Base-by-base conservation (phyloP, 2,888 invertebrate genomes). In the Watsonalla cultraria region DNA sequence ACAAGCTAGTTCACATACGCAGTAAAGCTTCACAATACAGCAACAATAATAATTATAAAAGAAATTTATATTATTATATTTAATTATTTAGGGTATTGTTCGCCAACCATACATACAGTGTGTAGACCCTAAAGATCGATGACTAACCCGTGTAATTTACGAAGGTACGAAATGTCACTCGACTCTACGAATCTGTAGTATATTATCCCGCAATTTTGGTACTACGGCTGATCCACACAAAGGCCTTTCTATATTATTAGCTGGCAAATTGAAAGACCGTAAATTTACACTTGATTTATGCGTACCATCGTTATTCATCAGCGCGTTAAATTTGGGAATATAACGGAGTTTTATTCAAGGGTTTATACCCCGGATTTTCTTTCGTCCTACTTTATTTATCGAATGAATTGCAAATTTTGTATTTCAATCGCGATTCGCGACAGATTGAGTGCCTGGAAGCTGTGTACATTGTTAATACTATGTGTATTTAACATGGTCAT, bases 261-360 rank as follows among this genome's bases (percentile, higher is more conserved):
- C 61, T 54, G 61, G 60, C 70, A 69, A 72, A 74, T 73, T 72
- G 71, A 68, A 73, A 65, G 62, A 57, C 67, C 65, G 67, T 68
- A 63, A 67, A 68, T 64, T 65, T 61, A 34, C 57, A 55, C 54
- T 61, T 71, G 68, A 71, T 74, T 74, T 72, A 71, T 71, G 67
- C 61, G 55, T 50, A 48, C 13, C 47, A 35, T 53, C 45, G 39
- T 47, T 46, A 51, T 51, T 53, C 50, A 52, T 49, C 51, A 33
- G 51, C 35, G 51, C 49, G 48, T 56, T 49, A 51, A 56, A 51
- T 56, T 56, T 46, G 49, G 53, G 51, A 53, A 56, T 51, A 47
- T 39, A 51, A 47, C 46, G 47, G 45, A 53, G 47, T 24, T 53
- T 13, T 42, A 42, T 15, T 48, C 47, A 13, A 35, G 13, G n/a